phyloP scores from a whole-genome alignment of 2,113 vertebrate genomes.

The Epinephelus lanceolatus region DNA sequence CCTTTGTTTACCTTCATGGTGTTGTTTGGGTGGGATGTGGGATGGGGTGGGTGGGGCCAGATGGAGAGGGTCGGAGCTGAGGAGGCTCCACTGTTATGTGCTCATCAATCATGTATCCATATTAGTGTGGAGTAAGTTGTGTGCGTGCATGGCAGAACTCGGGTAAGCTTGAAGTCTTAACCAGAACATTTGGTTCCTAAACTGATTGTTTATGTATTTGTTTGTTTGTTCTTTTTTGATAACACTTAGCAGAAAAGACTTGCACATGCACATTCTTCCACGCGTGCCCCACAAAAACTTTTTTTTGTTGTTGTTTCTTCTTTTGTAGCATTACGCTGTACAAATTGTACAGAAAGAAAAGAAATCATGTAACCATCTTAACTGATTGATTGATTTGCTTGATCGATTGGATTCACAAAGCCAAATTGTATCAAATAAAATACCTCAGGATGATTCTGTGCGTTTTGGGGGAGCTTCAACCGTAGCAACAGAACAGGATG shows the following conservation, averaged over 20 bases:
- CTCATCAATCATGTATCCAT: slow-evolving; percentile 61
- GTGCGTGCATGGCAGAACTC: slow-evolving; percentile 68
- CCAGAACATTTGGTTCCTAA: slow-evolving; percentile 61
- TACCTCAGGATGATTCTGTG: slow-evolving; percentile 86
- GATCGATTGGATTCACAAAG: slow-evolving; percentile 77
- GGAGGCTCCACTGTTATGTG: slow-evolving; percentile 42
- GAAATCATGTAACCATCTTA: slow-evolving; percentile 54
- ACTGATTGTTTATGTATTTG: slow-evolving; percentile 55
- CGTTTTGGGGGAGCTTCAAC: slow-evolving; percentile 63
- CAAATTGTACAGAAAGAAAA: slow-evolving; percentile 51
- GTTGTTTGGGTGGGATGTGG: slow-evolving; percentile 35
- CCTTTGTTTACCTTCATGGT: slow-evolving; percentile 49
- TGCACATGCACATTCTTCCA: slow-evolving; percentile 70
- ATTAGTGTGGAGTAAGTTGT: slow-evolving; percentile 48
- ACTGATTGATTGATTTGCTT: slow-evolving; percentile 66
- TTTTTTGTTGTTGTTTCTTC: slow-evolving; percentile 40
- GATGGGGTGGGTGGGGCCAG: slow-evolving; percentile 9
- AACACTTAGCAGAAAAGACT: slow-evolving; percentile 55
- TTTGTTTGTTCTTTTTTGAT: slow-evolving; percentile 55
- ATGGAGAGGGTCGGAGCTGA: slow-evolving; percentile 12
- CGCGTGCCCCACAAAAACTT: slow-evolving; percentile 42
- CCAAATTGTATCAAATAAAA: slow-evolving; percentile 83
- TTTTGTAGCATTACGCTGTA: slow-evolving; percentile 66
- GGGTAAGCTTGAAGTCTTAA: slow-evolving; percentile 77
- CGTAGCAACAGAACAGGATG: slow-evolving; percentile 59